Evolutionary conservation across 2,888 invertebrate genomes (phyloP), one percentile per base, ranked within the genome.

Genomic region (Athetis lepigone): DNA sequence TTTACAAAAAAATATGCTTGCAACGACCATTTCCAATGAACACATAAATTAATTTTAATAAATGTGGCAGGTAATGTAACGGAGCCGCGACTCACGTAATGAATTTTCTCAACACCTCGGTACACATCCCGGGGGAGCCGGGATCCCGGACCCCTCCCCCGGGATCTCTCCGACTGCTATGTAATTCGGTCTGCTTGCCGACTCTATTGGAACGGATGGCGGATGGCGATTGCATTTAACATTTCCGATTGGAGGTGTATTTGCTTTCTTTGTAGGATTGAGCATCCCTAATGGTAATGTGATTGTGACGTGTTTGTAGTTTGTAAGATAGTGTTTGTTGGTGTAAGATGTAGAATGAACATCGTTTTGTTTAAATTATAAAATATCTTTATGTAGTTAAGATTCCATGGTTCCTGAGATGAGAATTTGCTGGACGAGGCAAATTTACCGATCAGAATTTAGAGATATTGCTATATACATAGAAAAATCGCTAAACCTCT

Each of bases 161-260:
- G 39, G 67, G 55, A 27, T 33, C 52, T 45, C 33, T 42, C 59
- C 63, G 43, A 42, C 36, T 39, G 69, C 54, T n/a, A 21, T 59
- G 67, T 71, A 67, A 72, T 71, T 60, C 72, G 43, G 72, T 56
- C 60, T 71, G 70, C 71, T 70, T 70, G 70, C 50, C 50, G 69
- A 52, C n/a, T 54, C 46, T 45, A 70, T 70, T 60, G 72, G 55
- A 72, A 66, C 72, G 60, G 57, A 52, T 56, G 59, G 59, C 36
- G 50, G 36, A 50, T 37, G 51, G 36, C 55, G 66, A 71, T 72
- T 71, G 72, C 70, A 72, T 71, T 71, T 52, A 66, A 60, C 56
- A 39, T 13, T 33, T 13, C 13, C 51, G 46, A 69, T 47, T 57
- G 70, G 27, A 23, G 27, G 50, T 46, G 37, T 70, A 36, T 70